Conservation (phyloP, 2,113 vertebrate species). For the Pholis gunnellus region DNA sequence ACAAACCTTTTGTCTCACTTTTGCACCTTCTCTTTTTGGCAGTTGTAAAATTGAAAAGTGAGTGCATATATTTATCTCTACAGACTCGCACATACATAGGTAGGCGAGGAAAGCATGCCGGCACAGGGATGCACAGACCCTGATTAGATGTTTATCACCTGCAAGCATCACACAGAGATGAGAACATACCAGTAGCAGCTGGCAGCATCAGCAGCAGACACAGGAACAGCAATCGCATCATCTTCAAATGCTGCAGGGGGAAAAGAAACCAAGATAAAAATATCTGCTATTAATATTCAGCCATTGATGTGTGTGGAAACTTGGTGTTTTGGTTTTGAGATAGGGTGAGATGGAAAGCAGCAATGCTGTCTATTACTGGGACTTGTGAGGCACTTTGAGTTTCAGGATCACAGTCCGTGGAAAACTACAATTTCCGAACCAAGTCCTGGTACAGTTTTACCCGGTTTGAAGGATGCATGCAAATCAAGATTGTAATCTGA, state of each 20-base stretch:
- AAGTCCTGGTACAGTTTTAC: constrained; percentile 15
- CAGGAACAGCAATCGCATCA: constrained; percentile 83
- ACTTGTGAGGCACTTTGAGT: constrained; percentile 37
- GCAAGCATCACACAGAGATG: constrained; percentile 54
- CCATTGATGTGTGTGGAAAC: constrained; percentile 61
- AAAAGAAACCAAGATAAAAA: constrained; percentile 66
- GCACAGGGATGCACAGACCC: constrained; percentile 24
- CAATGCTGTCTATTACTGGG: constrained; percentile 53
- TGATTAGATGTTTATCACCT: constrained; percentile 78
- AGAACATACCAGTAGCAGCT: constrained; percentile 78
- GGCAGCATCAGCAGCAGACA: constrained; percentile 81
- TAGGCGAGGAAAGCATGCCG: constrained; percentile 56
- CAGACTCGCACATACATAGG: constrained; percentile 13
- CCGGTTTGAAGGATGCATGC: constrained; percentile 23
- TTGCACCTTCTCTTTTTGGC: constrained; percentile 1
- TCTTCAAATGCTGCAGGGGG: constrained; percentile 79
- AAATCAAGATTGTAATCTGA: constrained; percentile 63
- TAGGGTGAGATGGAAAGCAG: constrained; percentile 50
- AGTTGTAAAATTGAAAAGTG: constrained; percentile 8
- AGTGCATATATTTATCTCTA: constrained; percentile 15
- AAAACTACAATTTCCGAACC: constrained; percentile 60
- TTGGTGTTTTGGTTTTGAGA: constrained; percentile 60
- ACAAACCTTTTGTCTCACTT: neutral
- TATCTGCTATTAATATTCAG: constrained; percentile 69
- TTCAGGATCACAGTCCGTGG: constrained; percentile 49